These are phyloP conservation scores for Macrobrachium rosenbergii DNA, from an alignment of 1,140 invertebrate species.

Conservation along the genomic window DNA sequence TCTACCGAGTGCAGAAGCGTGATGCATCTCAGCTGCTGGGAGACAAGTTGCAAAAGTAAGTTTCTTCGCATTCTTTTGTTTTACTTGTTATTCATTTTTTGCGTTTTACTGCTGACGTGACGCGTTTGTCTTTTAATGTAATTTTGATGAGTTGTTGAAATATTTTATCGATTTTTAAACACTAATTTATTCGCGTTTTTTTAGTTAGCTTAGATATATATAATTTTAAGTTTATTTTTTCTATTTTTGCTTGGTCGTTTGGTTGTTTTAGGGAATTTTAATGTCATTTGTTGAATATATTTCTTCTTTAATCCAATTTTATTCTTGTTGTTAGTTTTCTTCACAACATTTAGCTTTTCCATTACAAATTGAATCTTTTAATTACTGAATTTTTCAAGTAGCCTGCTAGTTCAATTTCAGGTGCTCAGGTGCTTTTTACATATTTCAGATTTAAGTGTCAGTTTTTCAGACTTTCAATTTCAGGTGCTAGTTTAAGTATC, in stretches of 20 bases:
- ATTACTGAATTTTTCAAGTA: too few relatives aligned
- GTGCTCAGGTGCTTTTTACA: too few relatives aligned
- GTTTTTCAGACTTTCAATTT: too few relatives aligned
- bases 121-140: not conserved
- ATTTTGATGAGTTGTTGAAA: too few relatives aligned
- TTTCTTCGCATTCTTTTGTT: not conserved
- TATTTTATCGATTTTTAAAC: too few relatives aligned
- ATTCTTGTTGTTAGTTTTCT: too few relatives aligned
- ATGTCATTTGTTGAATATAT: not conserved
- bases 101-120: not conserved
- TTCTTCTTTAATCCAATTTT: not conserved
- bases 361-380: too few relatives aligned
- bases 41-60: conserved; percentile 73
- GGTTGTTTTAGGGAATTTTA: not conserved
- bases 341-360: too few relatives aligned
- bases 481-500: too few relatives aligned
- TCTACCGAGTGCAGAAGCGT: conserved; percentile 74
- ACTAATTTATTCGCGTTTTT: not conserved
- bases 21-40: conserved; percentile 73
- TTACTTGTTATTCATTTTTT: conserved; percentile 4
- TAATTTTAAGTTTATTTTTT: not conserved
- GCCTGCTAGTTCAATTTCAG: too few relatives aligned
- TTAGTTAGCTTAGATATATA: not conserved
- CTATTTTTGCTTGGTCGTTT: not conserved
- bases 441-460: too few relatives aligned